Base-by-base conservation (phyloP, 2,888 invertebrate genomes). In the Eurytoma californica region DNA sequence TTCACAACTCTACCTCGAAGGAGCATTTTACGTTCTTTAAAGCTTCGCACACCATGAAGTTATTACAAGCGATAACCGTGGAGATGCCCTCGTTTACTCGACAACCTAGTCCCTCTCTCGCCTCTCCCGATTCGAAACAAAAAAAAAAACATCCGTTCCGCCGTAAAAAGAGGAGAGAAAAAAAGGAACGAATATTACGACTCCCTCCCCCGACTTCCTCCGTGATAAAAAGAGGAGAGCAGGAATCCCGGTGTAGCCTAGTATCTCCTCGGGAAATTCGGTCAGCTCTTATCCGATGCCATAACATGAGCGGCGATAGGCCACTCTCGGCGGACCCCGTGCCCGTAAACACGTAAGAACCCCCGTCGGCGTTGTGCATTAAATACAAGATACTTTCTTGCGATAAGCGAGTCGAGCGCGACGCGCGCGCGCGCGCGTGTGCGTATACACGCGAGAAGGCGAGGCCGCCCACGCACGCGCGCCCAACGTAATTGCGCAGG, bases 401-500 rank as follows among this genome's bases (percentile, higher is more conserved):
- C 65, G 73, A 73, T 73, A 57, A 66, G 24, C 65, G 2, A 1
- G 3, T 28, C 20, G 39, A 18, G 30, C 72, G 55, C 3, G 7
- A 20, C 39, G 24, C 24, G 24, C 3, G 7, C 3, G 39, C 39
- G 30, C 39, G 24, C 24, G 24, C 3, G 7, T 7, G 39, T 4
- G 30, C 39, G n/a, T 63, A n/a, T 63, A 63, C 7, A 39, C 4
- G 1, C 3, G 53, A 13, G 16, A 18, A 30, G n/a, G 9, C 18
- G 13, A 53, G 28, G 65, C 65, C 20, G 73, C 73, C 49, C 61
- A 39, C 61, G 53, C 65, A 49, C 18, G 57, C 68, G 55, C 68
- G 53, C 69, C 53, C 76, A 55, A 61, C 47, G 39, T 30, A 63
- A 72, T 72, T 63, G 53, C 72, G 61, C 20, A 49, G 28, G 20